Conservation (phyloP, 2,888 invertebrate species). For the Drosophila anomalata region DNA sequence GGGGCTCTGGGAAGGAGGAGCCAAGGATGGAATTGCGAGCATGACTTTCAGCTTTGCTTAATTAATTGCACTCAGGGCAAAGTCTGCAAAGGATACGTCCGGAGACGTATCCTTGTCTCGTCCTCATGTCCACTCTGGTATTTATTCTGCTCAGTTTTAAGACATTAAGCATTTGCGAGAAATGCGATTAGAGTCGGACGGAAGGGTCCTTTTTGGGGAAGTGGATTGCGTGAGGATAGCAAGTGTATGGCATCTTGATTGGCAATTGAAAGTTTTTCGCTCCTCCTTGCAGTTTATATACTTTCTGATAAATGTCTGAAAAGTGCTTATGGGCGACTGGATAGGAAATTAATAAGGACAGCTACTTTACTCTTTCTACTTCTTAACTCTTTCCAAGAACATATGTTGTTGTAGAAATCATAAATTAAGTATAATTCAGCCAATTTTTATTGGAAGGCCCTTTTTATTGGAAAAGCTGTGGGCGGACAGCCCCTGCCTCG, state of each 20-base stretch:
- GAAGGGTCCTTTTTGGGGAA: conserved; percentile 2
- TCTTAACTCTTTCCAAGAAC: neutral
- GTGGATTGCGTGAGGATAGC: conserved; percentile 3
- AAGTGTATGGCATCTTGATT: conserved; percentile 14
- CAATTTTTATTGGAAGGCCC: neutral
- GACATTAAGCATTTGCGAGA: conserved; percentile 49
- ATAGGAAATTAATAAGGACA: neutral
- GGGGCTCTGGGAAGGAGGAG: conserved; percentile 6
- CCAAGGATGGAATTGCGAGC: conserved; percentile 45
- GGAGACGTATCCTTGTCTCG: conserved; percentile 14
- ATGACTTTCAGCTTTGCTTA: conserved; percentile 78
- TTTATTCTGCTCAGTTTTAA: conserved; percentile 42
- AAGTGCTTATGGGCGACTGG: neutral
- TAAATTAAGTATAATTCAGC: neutral
- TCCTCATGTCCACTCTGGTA: conserved; percentile 32
- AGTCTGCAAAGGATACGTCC: conserved; percentile 45
- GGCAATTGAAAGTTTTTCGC: conserved; percentile 11
- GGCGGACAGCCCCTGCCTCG: neutral
- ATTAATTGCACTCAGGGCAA: conserved; percentile 73
- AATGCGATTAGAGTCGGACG: conserved; percentile 35
- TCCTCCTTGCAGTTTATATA: neutral
- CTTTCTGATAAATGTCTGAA: too few relatives aligned
- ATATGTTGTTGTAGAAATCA: neutral
- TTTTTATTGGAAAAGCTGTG: neutral
- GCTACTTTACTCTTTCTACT: too few relatives aligned